A percentile compares a stretch with the other conserved stretches of the same genome.
Evolutionary conservation across 2,113 vertebrate genomes (phyloP).

Genomic region (Pedetes capensis): DNA sequence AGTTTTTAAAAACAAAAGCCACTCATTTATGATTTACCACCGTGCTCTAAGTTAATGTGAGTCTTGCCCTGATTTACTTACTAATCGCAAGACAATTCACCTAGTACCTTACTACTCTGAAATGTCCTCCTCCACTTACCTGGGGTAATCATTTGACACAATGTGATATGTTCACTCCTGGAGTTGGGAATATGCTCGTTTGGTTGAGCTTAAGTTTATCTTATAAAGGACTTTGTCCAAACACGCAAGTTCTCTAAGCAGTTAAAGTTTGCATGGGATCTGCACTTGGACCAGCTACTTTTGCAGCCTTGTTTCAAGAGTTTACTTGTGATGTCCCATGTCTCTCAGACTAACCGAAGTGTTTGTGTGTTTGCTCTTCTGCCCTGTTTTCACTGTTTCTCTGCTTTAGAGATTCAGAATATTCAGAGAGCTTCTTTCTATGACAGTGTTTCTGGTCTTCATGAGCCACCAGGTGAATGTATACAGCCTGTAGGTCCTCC

Average conservation of each 20-base stretch:
- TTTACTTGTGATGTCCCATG: constrained; percentile 83
- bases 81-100: not conserved
- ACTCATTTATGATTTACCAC: not conserved
- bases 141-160: not conserved
- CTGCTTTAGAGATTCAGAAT: constrained; percentile 97
- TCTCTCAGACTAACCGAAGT: constrained; percentile 86
- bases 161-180: not conserved
- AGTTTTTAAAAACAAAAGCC: not conserved
- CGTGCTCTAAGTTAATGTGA: not conserved
- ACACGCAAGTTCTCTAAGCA: constrained; percentile 32
- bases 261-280: constrained; percentile 75
- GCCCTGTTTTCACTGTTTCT: constrained; percentile 88
- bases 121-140: not conserved
- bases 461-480: constrained; percentile 98
- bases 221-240: constrained; percentile 37
- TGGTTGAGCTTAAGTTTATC: constrained; percentile 11
- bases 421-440: constrained; percentile 99
- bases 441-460: constrained; percentile 98
- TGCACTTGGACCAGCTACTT: constrained; percentile 70
- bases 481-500: constrained; percentile 85
- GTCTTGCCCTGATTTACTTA: not conserved
- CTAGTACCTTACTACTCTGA: not conserved
- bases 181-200: constrained; percentile 27
- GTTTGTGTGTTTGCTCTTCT: constrained; percentile 86
- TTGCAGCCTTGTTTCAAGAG: constrained; percentile 75